phyloP scores from a whole-genome alignment of 30 jellyfish, hydroid and myxozoan species.

The Aurelia aurita region DNA sequence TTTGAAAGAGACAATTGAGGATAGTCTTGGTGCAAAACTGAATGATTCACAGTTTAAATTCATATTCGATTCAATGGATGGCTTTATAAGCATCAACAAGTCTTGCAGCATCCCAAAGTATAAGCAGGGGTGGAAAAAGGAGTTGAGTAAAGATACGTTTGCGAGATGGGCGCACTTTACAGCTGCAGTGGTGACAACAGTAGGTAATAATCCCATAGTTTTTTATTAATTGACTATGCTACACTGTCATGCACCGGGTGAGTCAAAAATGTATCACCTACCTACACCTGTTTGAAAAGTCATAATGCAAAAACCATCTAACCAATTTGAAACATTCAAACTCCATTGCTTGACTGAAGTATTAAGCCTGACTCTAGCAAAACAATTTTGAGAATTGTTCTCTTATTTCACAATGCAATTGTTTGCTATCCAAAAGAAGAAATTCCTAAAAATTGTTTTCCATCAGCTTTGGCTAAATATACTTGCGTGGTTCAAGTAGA shows the following conservation, averaged over 20 bases:
- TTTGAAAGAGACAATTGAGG: background rate
- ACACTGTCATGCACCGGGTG: background rate
- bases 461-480: too few relatives aligned
- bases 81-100: background rate
- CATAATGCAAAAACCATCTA: too few relatives aligned
- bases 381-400: too few relatives aligned
- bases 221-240: background rate
- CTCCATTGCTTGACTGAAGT: too few relatives aligned
- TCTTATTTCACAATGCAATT: too few relatives aligned
- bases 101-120: conserved; percentile 11
- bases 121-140: conserved; percentile 18
- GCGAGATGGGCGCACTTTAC: conserved; percentile 42
- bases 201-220: background rate
- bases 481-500: too few relatives aligned
- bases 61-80: background rate
- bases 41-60: background rate
- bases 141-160: background rate
- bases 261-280: too few relatives aligned
- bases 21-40: background rate
- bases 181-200: conserved; percentile 29
- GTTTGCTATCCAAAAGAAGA: too few relatives aligned
- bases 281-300: too few relatives aligned
- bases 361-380: too few relatives aligned
- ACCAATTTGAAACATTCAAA: too few relatives aligned
- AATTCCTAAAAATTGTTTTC: too few relatives aligned